Conservation (phyloP, 2,113 vertebrate genomes). For the Microtus oregoni region DNA sequence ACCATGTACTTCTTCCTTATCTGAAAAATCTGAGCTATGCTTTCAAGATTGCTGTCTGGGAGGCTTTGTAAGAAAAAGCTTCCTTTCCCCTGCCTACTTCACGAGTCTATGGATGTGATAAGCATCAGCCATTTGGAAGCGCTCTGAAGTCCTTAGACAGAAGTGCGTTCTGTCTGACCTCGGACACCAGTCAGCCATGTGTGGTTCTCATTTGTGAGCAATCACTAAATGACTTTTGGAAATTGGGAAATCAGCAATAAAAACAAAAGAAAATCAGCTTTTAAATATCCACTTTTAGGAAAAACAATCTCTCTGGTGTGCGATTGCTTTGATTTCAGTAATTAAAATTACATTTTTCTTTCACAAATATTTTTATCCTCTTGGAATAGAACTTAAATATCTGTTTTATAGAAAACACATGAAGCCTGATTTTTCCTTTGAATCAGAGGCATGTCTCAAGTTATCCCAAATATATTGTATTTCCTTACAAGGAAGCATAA, state of each 20-base stretch:
- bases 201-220: constrained; percentile 82
- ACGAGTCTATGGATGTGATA: constrained; percentile 23
- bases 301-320: too few species aligned
- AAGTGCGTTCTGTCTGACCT: constrained; percentile 76
- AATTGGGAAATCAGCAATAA: constrained; percentile 29
- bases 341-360: too few species aligned
- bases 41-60: constrained; percentile 57
- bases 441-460: too few species aligned
- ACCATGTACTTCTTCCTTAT: constrained; percentile 58
- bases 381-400: too few species aligned
- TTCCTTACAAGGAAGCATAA: too few species aligned
- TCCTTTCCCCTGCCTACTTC: constrained; percentile 1
- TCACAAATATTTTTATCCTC: too few species aligned
- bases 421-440: too few species aligned
- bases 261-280: not conserved
- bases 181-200: constrained; percentile 60
- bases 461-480: too few species aligned
- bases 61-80: constrained; percentile 38
- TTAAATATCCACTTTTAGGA: too few species aligned
- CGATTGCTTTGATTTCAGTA: too few species aligned
- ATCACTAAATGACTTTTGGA: constrained; percentile 71
- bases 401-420: too few species aligned
- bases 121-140: constrained; percentile 70
- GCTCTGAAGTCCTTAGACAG: constrained; percentile 78
- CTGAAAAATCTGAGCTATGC: constrained; percentile 73